Evolutionary conservation across 2,113 vertebrate genomes (phyloP).

Genomic region (Myiozetetes cayanensis): DNA sequence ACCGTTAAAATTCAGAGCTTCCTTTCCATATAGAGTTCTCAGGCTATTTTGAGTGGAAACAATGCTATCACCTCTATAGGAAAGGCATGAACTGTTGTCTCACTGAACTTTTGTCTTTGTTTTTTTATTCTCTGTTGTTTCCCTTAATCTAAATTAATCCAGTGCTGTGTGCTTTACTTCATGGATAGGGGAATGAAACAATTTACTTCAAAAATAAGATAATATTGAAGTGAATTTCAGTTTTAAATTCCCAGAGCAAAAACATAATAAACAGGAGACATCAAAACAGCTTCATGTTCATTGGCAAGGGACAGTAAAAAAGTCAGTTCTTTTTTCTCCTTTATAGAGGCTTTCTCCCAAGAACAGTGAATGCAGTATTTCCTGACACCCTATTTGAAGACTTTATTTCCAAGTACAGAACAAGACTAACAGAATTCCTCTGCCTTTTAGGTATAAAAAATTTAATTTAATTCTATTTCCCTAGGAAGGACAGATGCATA

Average conservation of each 20-base stretch:
- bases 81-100: not conserved
- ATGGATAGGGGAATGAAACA: not conserved
- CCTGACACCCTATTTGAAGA: not conserved
- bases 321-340: not conserved
- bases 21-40: not conserved
- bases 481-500: not conserved
- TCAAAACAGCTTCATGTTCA: not conserved
- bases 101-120: not conserved
- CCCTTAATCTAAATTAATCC: slow-evolving; percentile 51
- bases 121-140: not conserved
- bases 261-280: not conserved
- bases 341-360: not conserved
- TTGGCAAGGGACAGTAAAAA: not conserved
- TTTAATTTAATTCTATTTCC: not conserved
- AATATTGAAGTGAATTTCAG: slow-evolving; percentile 36
- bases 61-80: not conserved
- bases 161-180: not conserved
- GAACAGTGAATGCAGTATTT: not conserved
- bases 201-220: slow-evolving; percentile 38
- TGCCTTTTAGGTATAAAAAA: not conserved
- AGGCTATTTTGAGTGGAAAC: not conserved
- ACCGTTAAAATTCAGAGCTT: not conserved
- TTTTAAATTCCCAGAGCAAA: slow-evolving; percentile 14
- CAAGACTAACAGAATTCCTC: not conserved
- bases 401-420: not conserved